phyloP scores from a whole-genome alignment of 2,113 vertebrate species.

The Cardinalis cardinalis region DNA sequence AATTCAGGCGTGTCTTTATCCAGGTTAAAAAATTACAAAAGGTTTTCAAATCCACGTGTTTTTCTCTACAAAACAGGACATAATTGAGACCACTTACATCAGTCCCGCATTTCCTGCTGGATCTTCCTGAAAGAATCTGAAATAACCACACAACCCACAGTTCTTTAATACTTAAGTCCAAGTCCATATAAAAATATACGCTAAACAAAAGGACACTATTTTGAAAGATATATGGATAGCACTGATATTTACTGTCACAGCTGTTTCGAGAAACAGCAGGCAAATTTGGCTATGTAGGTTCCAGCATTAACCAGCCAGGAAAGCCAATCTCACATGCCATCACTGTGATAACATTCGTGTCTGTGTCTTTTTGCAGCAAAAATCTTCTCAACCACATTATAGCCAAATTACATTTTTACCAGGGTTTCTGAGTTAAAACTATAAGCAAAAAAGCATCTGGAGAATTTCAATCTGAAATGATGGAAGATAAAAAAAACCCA shows the following conservation, averaged over 20 bases:
- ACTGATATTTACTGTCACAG: neutral
- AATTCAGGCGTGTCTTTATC: neutral
- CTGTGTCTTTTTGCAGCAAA: neutral
- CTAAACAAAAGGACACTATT: neutral
- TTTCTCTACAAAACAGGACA: neutral
- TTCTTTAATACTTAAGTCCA: neutral
- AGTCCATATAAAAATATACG: neutral
- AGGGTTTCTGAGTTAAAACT: neutral
- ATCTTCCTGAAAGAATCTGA: neutral
- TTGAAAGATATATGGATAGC: neutral
- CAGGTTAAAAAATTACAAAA: neutral
- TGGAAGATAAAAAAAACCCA: neutral
- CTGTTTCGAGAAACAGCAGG: neutral
- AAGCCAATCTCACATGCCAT: neutral
- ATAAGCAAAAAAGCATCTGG: neutral
- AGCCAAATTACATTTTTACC: neutral
- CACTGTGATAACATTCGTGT: fast-evolving
- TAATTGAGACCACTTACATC: neutral
- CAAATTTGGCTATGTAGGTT: neutral
- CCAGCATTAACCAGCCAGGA: neutral
- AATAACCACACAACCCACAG: neutral
- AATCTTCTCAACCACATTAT: neutral
- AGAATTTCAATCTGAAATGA: neutral
- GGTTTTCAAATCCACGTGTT: neutral
- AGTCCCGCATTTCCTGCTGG: neutral